Percentiles rank a stretch among this genome's conserved stretches.
Conservation (phyloP, 2,888 invertebrate genomes). For the Anoplius nigerrimus region DNA sequence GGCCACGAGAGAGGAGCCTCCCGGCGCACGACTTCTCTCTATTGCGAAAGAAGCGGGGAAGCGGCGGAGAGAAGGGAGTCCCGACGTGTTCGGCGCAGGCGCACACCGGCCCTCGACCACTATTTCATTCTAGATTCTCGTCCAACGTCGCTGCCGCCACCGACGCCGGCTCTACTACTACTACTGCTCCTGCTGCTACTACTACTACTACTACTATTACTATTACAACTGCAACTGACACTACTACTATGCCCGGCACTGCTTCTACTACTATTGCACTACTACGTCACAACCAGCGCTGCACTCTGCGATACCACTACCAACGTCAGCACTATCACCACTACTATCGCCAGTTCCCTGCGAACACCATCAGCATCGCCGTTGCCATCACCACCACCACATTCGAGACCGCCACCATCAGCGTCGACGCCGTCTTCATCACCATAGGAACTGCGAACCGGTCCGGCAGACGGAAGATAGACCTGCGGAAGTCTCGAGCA, state of each 20-base stretch:
- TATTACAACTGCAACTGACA: too few species aligned
- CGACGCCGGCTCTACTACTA: slow-evolving; percentile 1
- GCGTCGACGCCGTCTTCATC: background rate
- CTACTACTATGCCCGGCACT: too few species aligned
- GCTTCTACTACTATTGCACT: too few species aligned
- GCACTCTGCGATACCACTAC: background rate
- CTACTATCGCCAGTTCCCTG: too few species aligned
- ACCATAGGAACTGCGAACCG: slow-evolving; percentile 18
- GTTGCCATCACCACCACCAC: background rate
- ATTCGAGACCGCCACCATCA: background rate
- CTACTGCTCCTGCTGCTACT: too few species aligned
- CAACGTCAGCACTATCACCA: background rate
- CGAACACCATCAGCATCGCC: too few species aligned
- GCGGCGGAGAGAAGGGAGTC: slow-evolving; percentile 11
- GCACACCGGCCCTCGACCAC: slow-evolving; percentile 35
- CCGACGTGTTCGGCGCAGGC: slow-evolving; percentile 50
- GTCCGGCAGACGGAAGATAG: slow-evolving; percentile 23
- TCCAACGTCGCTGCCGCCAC: slow-evolving; percentile 30
- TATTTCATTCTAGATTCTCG: slow-evolving; percentile 59
- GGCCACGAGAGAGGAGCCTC: slow-evolving; percentile 46
- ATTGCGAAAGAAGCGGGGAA: slow-evolving; percentile 3
- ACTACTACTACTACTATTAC: too few species aligned
- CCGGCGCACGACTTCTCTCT: background rate
- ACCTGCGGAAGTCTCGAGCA: slow-evolving; percentile 9
- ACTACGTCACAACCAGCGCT: too few species aligned